Evolutionary conservation across 2,888 invertebrate species (phyloP), one percentile per base, ranked within the genome.

Genomic region (Isoperla grammatica): DNA sequence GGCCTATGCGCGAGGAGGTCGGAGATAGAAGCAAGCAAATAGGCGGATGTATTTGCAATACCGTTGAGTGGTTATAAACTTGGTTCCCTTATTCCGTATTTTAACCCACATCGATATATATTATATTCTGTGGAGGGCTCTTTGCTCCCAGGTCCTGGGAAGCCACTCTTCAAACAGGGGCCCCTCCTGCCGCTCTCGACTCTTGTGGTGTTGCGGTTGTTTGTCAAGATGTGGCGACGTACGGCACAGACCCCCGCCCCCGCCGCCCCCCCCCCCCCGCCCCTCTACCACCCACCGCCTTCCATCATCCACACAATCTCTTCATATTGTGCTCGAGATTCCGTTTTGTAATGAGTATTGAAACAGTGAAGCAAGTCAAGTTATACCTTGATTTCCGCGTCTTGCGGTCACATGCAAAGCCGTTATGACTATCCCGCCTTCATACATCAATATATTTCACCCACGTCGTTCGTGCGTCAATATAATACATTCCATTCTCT

Each of bases 321-420:
- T 19, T 37, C 53, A 39, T 22, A 53, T 53, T 39, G 53, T 53
- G 53, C 22, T 22, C 37, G 19, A 39, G 37, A 15, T 39, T 37
- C 53, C 37, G 37, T 20, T 17, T 37, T 13, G 40, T 56, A 48
- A 60, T 60, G 60, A 60, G 56, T 60, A 60, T 60, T 60, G 60
- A 56, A 60, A 60, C 56, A 60, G 49, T 23, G 55, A 54, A 37
- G 23, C 15, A 15, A 39, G 53, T 53, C 20, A 53, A 53, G 53
- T 53, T 53, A 39, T 53, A 53, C 53, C 53, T 53, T 53, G 53
- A 53, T 53, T 39, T 19, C 12, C 12, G 39, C 53, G 37, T 53
- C 53, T 53, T 53, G 53, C 39, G 53, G 53, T 53, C 53, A 39
- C 53, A 17, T 45, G 17, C 19, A 45, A n/a, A 17, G 17, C 45